A percentile compares a stretch with the other conserved stretches of the same genome.
Evolutionary conservation across 2,888 invertebrate genomes (phyloP).

Genomic region (Chaetogeoica ovagalla): DNA sequence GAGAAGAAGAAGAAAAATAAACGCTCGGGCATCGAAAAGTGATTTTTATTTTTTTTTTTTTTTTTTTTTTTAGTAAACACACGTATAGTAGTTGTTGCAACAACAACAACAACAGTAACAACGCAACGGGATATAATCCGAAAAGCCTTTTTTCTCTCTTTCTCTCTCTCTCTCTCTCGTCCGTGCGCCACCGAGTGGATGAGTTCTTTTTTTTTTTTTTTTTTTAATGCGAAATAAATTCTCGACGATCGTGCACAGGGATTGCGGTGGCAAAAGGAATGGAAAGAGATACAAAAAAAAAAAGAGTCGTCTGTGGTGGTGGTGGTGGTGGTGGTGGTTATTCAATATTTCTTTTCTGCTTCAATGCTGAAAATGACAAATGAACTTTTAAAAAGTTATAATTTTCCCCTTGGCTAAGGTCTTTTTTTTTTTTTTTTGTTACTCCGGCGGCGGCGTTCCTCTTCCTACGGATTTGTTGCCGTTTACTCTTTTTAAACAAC

Average conservation of each 20-base stretch:
- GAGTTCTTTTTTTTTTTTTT: conserved; percentile 29
- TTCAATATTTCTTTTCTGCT: conserved; percentile 51
- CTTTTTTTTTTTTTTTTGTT: conserved; percentile 29
- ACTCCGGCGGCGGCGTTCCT: conserved; percentile 4
- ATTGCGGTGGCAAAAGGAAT: background rate
- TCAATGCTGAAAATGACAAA: conserved; percentile 52
- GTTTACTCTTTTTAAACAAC: conserved; percentile 39
- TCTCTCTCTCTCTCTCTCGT: no score
- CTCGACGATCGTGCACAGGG: conserved; percentile 15
- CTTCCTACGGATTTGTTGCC: conserved; percentile 36
- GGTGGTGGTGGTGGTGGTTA: background rate
- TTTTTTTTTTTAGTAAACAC: conserved; percentile 27
- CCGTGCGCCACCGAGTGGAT: conserved; percentile 24
- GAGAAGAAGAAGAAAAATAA: no score
- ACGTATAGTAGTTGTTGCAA: conserved; percentile 17
- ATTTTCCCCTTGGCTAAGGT: conserved; percentile 44
- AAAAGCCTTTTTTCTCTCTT: conserved; percentile 43
- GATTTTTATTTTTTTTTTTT: conserved; percentile 48
- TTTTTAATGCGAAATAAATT: conserved; percentile 50
- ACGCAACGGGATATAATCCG: conserved; percentile 41
- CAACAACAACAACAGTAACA: conserved; percentile 31
- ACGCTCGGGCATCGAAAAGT: conserved; percentile 38
- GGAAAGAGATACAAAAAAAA: background rate
- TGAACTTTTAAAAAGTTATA: conserved; percentile 51
- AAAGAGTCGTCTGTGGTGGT: background rate